Percentiles rank a stretch among this genome's conserved stretches.
phyloP scores from a whole-genome alignment of 2,113 vertebrate species.

The Micromys minutus region DNA sequence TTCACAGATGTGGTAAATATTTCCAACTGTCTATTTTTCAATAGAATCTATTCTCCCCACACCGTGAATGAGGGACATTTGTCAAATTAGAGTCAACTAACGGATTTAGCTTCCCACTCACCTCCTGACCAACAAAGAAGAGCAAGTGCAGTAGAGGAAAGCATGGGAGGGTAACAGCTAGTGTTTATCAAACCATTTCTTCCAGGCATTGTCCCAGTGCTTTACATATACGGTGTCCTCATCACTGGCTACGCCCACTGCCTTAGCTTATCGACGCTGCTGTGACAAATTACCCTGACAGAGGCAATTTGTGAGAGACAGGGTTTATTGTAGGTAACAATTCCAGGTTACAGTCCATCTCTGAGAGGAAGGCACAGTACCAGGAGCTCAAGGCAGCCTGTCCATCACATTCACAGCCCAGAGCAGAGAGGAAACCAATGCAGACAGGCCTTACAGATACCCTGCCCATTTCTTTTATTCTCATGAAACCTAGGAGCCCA shows the following conservation, averaged over 20 bases:
- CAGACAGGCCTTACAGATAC: too few species aligned
- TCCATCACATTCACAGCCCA: too few species aligned
- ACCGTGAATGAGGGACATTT: not conserved
- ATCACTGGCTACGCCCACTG: not conserved
- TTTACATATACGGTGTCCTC: not conserved
- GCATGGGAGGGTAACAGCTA: not conserved
- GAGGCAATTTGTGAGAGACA: not conserved
- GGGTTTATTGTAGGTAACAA: not conserved
- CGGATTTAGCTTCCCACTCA: not conserved
- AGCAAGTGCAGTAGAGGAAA: not conserved
- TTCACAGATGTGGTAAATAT: not conserved
- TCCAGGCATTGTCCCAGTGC: not conserved
- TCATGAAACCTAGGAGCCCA: not conserved
- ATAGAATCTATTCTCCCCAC: not conserved
- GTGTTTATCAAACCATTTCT: constrained; percentile 9
- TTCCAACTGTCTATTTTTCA: not conserved
- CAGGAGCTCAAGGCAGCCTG: not conserved
- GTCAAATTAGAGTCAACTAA: not conserved
- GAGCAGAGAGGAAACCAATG: not conserved
- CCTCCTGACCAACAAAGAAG: not conserved
- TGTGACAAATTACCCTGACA: not conserved
- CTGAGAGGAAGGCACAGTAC: not conserved
- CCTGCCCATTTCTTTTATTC: too few species aligned
- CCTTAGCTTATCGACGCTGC: not conserved
- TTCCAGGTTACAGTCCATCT: not conserved